Evolutionary conservation across 2,888 invertebrate genomes (phyloP), one percentile per base, ranked within the genome.

Genomic region (Sesia bembeciformis): DNA sequence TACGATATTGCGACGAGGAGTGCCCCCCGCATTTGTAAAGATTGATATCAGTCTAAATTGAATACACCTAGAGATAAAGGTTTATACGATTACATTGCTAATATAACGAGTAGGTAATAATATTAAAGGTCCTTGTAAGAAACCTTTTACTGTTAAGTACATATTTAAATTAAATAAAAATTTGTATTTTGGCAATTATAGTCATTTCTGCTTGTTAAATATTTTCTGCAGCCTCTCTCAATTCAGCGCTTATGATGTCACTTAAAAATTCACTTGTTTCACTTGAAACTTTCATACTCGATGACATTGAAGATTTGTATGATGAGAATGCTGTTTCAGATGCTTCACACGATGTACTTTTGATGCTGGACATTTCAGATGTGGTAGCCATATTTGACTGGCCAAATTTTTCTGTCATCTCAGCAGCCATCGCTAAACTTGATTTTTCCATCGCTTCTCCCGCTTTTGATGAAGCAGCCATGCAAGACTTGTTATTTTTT

Each of bases 171-270:
- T 23, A 23, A 23, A 23, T 23, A 23, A 23, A 23, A 23, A 23
- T 23, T 23, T 23, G 23, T 23, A 23, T 23, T 23, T 23, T 23
- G 23, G 23, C 23, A 23, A 23, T 23, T 23, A 23, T 23, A 23
- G 23, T 23, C 23, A 23, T 23, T 23, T 23, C 23, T 23, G 23
- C 23, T 2, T 23, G 23, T 23, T 23, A 23, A 23, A 23, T 61
- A 60, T 70, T 76, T 60, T 77, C 76, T 55, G 74, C 67, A 51
- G 73, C 74, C 58, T 75, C 74, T 59, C 65, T 70, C 3, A 76
- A 57, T 58, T 77, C 72, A 2, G 70, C 70, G 41, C 64, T 66
- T 8, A 74, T 68, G 4, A 61, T 59, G n/a, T 73, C 70, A 56
- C 66, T 68, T 39, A 67, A 66, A 46, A 67, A 57, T 54, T 71